Conservation (phyloP, 1,140 invertebrate genomes). For the Elysia chlorotica region DNA sequence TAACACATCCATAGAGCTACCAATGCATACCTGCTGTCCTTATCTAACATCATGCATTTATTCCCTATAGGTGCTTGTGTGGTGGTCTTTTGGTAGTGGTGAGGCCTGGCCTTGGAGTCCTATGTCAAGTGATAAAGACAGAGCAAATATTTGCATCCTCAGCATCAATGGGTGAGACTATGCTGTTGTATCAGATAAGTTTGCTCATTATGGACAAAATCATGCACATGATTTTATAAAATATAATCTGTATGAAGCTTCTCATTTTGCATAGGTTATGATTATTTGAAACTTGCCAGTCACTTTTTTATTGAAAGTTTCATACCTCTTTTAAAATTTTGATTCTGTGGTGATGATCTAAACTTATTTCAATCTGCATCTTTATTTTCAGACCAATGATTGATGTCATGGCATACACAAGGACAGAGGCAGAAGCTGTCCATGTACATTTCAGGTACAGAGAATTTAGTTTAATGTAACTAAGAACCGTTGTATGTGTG, state of each 20-base stretch:
- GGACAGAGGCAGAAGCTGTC: constrained; percentile 56
- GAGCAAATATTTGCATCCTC: constrained; percentile 80
- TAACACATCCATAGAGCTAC: not conserved
- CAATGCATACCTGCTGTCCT: not conserved
- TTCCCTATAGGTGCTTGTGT: constrained; percentile 68
- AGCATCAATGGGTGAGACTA: constrained; percentile 64
- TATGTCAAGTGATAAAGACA: constrained; percentile 76
- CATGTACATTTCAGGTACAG: constrained; percentile 51
- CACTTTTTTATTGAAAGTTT: too few species aligned
- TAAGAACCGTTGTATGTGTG: too few species aligned
- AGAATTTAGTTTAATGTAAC: too few species aligned
- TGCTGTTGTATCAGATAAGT: too few species aligned
- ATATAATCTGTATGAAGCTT: too few species aligned
- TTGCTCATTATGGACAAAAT: too few species aligned
- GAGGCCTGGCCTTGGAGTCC: constrained; percentile 86
- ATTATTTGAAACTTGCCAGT: too few species aligned
- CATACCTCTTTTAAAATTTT: too few species aligned
- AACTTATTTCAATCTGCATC: too few species aligned
- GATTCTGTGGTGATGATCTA: too few species aligned
- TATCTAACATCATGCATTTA: not conserved
- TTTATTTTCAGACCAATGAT: constrained; percentile 49
- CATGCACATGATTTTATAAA: too few species aligned
- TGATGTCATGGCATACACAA: constrained; percentile 47
- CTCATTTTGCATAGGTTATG: too few species aligned
- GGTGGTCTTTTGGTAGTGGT: constrained; percentile 78